Conservation (phyloP, 2,888 invertebrate species). For the Platycheirus rosarum region DNA sequence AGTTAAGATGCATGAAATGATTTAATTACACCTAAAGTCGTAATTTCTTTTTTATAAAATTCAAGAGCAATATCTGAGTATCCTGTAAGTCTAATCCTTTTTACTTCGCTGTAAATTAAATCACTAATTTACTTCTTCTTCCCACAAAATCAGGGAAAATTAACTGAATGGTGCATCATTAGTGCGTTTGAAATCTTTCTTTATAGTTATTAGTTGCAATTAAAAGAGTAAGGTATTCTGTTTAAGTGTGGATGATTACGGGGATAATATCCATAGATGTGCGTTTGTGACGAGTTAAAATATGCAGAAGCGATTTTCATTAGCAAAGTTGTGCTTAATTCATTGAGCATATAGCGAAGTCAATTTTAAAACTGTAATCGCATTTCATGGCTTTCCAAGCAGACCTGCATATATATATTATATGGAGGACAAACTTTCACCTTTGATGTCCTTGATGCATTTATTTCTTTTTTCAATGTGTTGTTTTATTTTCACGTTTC, state of each 20-base stretch:
- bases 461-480: slow-evolving; percentile 30
- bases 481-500: slow-evolving; percentile 14
- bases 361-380: slow-evolving; percentile 56
- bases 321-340: slow-evolving; percentile 56
- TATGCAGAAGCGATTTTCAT: slow-evolving; percentile 62
- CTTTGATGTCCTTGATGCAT: slow-evolving; percentile 63
- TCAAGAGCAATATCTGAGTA: neutral
- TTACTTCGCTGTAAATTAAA: neutral
- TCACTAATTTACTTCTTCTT: slow-evolving; percentile 5
- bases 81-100: neutral
- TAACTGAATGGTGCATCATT: slow-evolving; percentile 29
- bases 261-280: slow-evolving; percentile 4
- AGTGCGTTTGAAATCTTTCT: slow-evolving; percentile 42
- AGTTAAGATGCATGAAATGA: slow-evolving; percentile 7
- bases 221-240: slow-evolving; percentile 39
- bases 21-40: slow-evolving; percentile 12
- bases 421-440: slow-evolving; percentile 33
- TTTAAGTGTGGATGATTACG: slow-evolving; percentile 46
- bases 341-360: slow-evolving; percentile 42
- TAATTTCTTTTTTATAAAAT: neutral
- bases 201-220: slow-evolving; percentile 44
- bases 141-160: neutral
- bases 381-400: slow-evolving; percentile 31
- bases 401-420: neutral
- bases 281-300: slow-evolving; percentile 38